phyloP scores from a whole-genome alignment of 2,797 vertebrate genomes.

The Telmatherina bonti region DNA sequence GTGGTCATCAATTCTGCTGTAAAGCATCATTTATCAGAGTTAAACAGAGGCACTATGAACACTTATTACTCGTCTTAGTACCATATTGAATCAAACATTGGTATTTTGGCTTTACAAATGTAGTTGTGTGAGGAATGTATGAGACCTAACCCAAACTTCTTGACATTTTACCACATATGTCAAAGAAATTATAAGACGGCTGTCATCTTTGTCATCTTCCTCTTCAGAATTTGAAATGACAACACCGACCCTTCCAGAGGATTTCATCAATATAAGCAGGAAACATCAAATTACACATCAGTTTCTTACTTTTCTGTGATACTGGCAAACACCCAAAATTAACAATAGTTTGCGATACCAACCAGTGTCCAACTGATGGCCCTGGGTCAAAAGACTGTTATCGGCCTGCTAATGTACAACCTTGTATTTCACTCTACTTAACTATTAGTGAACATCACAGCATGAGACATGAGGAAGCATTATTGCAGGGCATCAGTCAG shows the following conservation, averaged over 20 bases:
- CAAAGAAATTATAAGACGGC: constrained; percentile 53
- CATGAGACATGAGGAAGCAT: constrained; percentile 71
- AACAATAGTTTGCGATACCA: constrained; percentile 11
- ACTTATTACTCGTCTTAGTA: constrained; percentile 55
- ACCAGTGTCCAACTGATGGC: constrained; percentile 48
- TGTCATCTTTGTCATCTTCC: constrained; percentile 61
- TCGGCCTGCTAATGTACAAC: constrained; percentile 57
- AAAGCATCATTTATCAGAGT: constrained; percentile 60
- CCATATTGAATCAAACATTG: constrained; percentile 10
- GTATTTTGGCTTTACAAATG: constrained; percentile 9
- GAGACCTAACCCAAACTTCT: constrained; percentile 58
- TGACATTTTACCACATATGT: constrained; percentile 78
- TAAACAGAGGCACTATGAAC: constrained; percentile 30
- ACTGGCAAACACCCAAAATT: not conserved
- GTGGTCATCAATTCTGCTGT: constrained; percentile 57
- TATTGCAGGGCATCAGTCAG: constrained; percentile 80
- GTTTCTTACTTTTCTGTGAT: constrained; percentile 18
- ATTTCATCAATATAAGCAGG: not conserved
- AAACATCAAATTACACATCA: constrained; percentile 5
- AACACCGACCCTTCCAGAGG: not conserved
- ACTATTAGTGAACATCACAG: constrained; percentile 77
- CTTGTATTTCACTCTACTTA: constrained; percentile 76
- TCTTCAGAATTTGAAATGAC: constrained; percentile 2
- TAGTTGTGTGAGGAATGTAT: constrained; percentile 14
- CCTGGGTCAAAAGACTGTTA: constrained; percentile 37